phyloP scores from a whole-genome alignment of 2,797 vertebrate genomes.

The Lepidocolaptes lacrymiger region DNA sequence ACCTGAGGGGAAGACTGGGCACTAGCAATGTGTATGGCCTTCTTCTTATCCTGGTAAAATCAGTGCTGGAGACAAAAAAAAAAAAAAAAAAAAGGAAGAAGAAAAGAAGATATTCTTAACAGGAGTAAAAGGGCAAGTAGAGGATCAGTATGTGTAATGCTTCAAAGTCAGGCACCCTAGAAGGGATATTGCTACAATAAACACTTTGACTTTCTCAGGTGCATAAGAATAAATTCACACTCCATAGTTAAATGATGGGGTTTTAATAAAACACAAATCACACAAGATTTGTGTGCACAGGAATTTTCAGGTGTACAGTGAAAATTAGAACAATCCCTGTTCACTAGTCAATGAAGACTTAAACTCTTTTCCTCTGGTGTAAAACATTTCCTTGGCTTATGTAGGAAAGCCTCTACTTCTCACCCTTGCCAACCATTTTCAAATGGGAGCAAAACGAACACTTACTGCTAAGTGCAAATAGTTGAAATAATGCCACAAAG shows the following conservation, averaged over 20 bases:
- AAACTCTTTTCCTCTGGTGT: neutral
- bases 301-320: neutral
- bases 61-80: too few species aligned
- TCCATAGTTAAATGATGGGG: neutral
- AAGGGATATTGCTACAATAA: neutral
- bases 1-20: neutral
- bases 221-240: neutral
- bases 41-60: neutral
- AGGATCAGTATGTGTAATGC: neutral
- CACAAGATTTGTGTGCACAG: neutral
- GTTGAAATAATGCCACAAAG: neutral
- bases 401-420: neutral
- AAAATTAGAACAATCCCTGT: neutral
- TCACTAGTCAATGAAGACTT: neutral
- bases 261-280: constrained; percentile 6
- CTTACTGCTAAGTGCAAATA: neutral
- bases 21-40: neutral
- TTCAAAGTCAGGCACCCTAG: neutral
- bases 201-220: neutral
- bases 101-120: neutral
- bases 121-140: neutral
- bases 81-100: neutral
- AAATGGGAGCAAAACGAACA: neutral
- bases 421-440: neutral
- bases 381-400: neutral